phyloP scores from a whole-genome alignment of 2,888 invertebrate species.

The Flexamia atlantica region DNA sequence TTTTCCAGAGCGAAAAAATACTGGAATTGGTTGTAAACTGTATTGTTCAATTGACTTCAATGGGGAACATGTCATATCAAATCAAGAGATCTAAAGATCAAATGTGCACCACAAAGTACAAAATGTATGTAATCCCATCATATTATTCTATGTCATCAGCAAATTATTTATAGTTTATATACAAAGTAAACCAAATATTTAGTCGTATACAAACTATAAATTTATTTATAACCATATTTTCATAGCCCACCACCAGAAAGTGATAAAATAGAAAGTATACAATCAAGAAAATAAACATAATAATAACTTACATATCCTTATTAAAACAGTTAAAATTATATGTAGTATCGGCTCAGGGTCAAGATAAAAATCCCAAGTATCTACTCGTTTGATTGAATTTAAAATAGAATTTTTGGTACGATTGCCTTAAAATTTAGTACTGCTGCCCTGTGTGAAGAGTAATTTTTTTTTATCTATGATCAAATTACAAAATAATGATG shows the following conservation, averaged over 20 bases:
- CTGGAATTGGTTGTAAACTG: neutral
- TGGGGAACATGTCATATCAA: neutral
- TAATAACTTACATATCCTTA: conserved; percentile 30
- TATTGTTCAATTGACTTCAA: conserved; percentile 41
- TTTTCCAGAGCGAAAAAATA: neutral
- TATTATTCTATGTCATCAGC: conserved; percentile 38
- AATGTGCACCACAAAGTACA: conserved; percentile 46
- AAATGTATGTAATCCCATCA: conserved; percentile 42
- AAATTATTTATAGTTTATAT: conserved; percentile 52
- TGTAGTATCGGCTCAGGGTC: conserved; percentile 20
- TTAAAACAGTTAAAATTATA: conserved; percentile 53
- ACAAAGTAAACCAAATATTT: conserved; percentile 38
- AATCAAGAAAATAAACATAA: conserved; percentile 45
- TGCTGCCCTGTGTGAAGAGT: too few relatives aligned
- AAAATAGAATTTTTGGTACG: neutral
- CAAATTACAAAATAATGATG: too few relatives aligned
- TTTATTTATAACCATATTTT: conserved; percentile 62
- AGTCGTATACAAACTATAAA: conserved; percentile 59
- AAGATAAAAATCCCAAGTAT: neutral
- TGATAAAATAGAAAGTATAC: conserved; percentile 59
- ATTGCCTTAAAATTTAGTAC: too few relatives aligned
- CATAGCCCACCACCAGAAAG: conserved; percentile 64
- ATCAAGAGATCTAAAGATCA: conserved; percentile 5
- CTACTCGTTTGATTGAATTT: conserved; percentile 1
- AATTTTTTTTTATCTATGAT: too few relatives aligned